These are phyloP conservation scores for Phoebastria nigripes DNA, from an alignment of 2,797 vertebrate genomes.

Conservation along the genomic window DNA sequence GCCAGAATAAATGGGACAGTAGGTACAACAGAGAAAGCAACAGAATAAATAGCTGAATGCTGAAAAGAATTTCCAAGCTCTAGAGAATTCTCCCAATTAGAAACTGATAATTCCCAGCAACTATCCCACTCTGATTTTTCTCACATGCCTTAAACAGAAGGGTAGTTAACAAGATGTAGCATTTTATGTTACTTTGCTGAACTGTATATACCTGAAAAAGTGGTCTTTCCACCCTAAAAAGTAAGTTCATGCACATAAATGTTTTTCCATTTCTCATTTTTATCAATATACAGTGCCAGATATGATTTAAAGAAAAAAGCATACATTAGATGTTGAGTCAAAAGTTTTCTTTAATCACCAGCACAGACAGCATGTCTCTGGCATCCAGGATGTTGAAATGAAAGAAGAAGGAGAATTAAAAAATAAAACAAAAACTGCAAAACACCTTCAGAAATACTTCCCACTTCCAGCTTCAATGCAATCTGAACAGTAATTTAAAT, in stretches of 20 bases:
- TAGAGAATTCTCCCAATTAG: neutral
- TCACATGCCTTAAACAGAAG: neutral
- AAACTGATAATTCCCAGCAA: neutral
- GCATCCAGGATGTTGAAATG: neutral
- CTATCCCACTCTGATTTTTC: neutral
- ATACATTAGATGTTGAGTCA: neutral
- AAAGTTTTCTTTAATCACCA: neutral
- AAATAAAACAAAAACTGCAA: neutral
- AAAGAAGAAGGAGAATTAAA: neutral
- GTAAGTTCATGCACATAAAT: neutral
- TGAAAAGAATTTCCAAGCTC: neutral
- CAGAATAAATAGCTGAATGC: neutral
- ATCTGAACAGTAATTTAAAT: neutral
- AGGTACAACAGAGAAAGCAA: neutral
- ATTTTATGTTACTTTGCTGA: neutral
- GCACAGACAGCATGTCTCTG: neutral
- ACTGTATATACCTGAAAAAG: neutral
- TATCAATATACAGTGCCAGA: neutral
- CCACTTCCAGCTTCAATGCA: neutral
- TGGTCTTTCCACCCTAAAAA: neutral
- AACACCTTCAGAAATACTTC: neutral
- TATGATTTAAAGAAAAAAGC: neutral
- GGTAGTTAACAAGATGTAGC: neutral
- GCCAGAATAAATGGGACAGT: neutral
- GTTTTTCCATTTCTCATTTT: neutral